Percentiles rank a stretch among this genome's conserved stretches.
Conservation (phyloP, 2,888 invertebrate genomes). For the Ennomos quercinarius region DNA sequence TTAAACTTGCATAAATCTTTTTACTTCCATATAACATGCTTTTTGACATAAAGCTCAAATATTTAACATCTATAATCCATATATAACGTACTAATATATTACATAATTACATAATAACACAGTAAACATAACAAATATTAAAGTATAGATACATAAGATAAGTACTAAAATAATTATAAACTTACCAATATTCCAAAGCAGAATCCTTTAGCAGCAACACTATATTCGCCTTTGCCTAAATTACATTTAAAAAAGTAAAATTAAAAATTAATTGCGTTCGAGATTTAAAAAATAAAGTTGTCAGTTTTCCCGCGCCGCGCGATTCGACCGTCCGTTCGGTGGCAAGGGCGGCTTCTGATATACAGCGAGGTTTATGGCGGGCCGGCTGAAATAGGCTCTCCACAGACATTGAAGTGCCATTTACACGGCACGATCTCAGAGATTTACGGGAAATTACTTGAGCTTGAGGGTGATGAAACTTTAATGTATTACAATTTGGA, state of each 20-base stretch:
- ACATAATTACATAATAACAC: no score
- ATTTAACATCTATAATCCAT: no score
- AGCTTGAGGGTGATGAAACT: conserved; percentile 10
- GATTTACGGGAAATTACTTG: conserved; percentile 11
- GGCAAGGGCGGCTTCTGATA: conserved; percentile 65
- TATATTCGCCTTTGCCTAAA: conserved; percentile 3
- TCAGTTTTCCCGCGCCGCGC: conserved; percentile 39
- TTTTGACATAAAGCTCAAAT: no score
- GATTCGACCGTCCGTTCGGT: conserved; percentile 53
- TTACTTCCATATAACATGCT: no score
- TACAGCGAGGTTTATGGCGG: conserved; percentile 54
- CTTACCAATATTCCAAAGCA: conserved; percentile 45
- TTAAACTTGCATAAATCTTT: no score
- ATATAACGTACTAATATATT: no score
- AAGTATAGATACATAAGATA: no score
- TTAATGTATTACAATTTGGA: not conserved
- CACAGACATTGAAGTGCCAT: conserved; percentile 40
- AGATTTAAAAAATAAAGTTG: conserved; percentile 46
- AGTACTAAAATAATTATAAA: conserved; percentile 34
- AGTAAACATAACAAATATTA: no score
- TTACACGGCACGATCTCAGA: conserved; percentile 50
- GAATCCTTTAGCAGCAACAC: conserved; percentile 3
- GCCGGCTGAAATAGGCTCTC: conserved; percentile 52
- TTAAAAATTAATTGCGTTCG: conserved; percentile 36
- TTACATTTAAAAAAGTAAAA: conserved; percentile 18